Evolutionary conservation across 2,797 vertebrate genomes (phyloP).

Genomic region (Okamejei kenojei): DNA sequence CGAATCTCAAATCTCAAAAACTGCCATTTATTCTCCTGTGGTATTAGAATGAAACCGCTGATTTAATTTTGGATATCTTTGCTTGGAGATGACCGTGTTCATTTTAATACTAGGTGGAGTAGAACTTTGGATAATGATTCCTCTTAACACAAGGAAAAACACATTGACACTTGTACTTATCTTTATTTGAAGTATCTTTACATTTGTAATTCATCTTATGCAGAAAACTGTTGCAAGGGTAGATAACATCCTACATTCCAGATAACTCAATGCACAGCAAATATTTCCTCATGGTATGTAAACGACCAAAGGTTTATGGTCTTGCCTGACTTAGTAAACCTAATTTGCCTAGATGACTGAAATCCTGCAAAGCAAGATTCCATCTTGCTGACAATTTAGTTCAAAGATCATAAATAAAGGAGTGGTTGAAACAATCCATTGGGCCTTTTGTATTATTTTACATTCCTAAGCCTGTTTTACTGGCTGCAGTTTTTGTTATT

Average conservation of each 20-base stretch:
- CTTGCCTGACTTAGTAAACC: neutral
- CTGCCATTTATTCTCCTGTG: neutral
- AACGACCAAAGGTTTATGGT: neutral
- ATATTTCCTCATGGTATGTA: neutral
- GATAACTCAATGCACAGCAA: neutral
- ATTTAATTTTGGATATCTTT: neutral
- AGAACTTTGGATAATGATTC: neutral
- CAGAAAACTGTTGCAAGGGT: neutral
- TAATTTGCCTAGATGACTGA: neutral
- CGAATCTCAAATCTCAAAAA: neutral
- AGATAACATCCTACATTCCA: neutral
- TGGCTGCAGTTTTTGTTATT: neutral
- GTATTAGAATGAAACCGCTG: neutral
- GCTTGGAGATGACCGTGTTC: neutral
- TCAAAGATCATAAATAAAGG: neutral
- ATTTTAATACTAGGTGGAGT: neutral
- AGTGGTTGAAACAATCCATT: constrained; percentile 8
- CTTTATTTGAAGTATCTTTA: neutral
- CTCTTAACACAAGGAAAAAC: neutral
- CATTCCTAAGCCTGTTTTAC: neutral
- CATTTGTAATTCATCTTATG: neutral
- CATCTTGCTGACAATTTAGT: neutral
- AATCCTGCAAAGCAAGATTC: neutral
- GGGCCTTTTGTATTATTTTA: neutral
- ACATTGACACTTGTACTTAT: neutral